A percentile compares a stretch with the other conserved stretches of the same genome.
phyloP scores from a whole-genome alignment of 2,888 invertebrate genomes.

The Eupithecia dodoneata region DNA sequence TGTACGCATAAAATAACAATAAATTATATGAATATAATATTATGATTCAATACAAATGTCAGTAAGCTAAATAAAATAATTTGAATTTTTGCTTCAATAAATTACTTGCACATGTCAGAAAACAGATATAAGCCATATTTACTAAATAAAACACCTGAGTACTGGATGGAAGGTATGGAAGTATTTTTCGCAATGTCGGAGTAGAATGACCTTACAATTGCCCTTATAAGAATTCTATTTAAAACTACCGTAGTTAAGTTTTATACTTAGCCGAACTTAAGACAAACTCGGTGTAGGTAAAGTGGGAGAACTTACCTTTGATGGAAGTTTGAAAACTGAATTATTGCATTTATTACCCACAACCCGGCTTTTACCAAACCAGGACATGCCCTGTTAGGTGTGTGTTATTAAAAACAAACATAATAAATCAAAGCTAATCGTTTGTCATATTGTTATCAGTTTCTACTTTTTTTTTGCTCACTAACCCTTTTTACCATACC shows the following conservation, averaged over 20 bases:
- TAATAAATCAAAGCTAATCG: not conserved
- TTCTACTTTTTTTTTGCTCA: too few relatives aligned
- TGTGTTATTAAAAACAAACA: not conserved
- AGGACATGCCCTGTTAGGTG: not conserved
- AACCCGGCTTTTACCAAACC: not conserved
- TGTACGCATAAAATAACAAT: too few relatives aligned
- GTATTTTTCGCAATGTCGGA: not conserved
- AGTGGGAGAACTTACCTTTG: not conserved
- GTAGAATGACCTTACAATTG: not conserved
- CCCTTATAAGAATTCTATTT: not conserved
- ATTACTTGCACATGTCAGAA: too few relatives aligned
- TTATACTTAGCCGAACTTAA: not conserved
- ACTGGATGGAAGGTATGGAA: not conserved
- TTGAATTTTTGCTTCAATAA: too few relatives aligned
- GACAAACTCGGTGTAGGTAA: not conserved
- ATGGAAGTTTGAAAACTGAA: constrained; percentile 2
- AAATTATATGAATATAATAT: too few relatives aligned
- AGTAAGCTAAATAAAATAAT: too few relatives aligned
- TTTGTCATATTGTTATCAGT: too few relatives aligned
- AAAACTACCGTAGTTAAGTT: not conserved
- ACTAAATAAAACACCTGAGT: too few relatives aligned
- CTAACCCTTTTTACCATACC: not conserved
- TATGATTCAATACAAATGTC: too few relatives aligned
- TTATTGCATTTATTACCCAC: not conserved
- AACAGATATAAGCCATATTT: too few relatives aligned